phyloP scores from a whole-genome alignment of 2,888 invertebrate genomes.

The Macaria liturata region DNA sequence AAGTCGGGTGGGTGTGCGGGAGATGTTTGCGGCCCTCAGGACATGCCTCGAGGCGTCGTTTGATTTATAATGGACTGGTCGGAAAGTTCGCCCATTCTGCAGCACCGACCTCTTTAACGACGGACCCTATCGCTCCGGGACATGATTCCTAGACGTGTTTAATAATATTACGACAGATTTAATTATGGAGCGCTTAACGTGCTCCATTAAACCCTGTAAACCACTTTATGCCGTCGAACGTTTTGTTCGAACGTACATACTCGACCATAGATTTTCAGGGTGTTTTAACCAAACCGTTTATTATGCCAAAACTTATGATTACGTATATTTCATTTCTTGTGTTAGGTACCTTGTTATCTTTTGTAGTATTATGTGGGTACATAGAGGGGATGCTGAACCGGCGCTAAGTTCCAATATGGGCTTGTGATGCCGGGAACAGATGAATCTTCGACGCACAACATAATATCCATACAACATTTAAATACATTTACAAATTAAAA shows the following conservation, averaged over 20 bases:
- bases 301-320: no score
- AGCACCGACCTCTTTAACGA: constrained; percentile 79
- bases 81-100: constrained; percentile 81
- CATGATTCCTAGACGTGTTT: constrained; percentile 82
- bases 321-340: no score
- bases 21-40: constrained; percentile 78
- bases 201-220: constrained; percentile 65
- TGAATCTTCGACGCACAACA: no score
- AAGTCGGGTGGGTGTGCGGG: constrained; percentile 73
- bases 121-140: constrained; percentile 79
- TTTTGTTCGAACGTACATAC: constrained; percentile 27
- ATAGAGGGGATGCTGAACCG: no score
- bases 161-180: constrained; percentile 83
- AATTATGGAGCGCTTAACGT: constrained; percentile 79
- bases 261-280: no score
- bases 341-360: no score
- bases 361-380: no score
- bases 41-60: constrained; percentile 82
- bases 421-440: no score
- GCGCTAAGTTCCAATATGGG: no score
- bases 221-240: constrained; percentile 58
- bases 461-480: no score
- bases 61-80: constrained; percentile 84
- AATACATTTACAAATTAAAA: no score
- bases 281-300: no score